phyloP scores from a whole-genome alignment of 2,113 vertebrate genomes.

The Ginglymostoma cirratum region DNA sequence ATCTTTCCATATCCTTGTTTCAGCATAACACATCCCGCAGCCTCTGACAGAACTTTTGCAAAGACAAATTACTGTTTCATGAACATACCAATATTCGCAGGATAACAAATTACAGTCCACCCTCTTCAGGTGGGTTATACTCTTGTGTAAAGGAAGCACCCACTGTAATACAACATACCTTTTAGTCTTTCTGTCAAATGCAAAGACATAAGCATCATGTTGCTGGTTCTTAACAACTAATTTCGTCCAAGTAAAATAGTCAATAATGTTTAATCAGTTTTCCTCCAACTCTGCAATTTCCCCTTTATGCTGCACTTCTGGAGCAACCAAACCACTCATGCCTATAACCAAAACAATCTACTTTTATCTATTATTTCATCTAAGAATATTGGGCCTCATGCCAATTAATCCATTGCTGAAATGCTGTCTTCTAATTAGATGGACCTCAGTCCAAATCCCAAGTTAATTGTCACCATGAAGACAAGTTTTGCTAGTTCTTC shows the following conservation, averaged over 20 bases:
- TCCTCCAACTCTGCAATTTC: not conserved
- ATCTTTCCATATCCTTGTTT: constrained; percentile 88
- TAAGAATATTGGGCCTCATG: not conserved
- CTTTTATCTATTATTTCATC: not conserved
- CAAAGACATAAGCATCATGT: constrained; percentile 11
- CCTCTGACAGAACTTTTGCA: constrained; percentile 76
- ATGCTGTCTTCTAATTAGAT: not conserved
- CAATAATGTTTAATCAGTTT: not conserved
- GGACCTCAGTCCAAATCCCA: not conserved
- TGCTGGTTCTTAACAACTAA: constrained; percentile 20
- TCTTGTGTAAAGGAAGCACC: constrained; percentile 10
- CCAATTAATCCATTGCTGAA: not conserved
- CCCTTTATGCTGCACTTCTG: not conserved
- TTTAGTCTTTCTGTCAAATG: constrained; percentile 36
- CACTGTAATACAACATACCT: not conserved
- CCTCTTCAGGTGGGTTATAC: constrained; percentile 57
- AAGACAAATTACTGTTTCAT: constrained; percentile 72
- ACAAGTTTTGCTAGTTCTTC: not conserved
- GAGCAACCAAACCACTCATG: not conserved
- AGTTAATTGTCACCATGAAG: not conserved
- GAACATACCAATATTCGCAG: constrained; percentile 69
- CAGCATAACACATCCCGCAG: constrained; percentile 83
- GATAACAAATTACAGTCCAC: constrained; percentile 68
- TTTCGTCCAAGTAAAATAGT: not conserved
- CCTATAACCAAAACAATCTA: not conserved